Percentiles rank a stretch among this genome's conserved stretches.
These are phyloP conservation scores for Stomatorhinus ivindoensis DNA, from an alignment of 2,113 vertebrate genomes.

Conservation along the genomic window DNA sequence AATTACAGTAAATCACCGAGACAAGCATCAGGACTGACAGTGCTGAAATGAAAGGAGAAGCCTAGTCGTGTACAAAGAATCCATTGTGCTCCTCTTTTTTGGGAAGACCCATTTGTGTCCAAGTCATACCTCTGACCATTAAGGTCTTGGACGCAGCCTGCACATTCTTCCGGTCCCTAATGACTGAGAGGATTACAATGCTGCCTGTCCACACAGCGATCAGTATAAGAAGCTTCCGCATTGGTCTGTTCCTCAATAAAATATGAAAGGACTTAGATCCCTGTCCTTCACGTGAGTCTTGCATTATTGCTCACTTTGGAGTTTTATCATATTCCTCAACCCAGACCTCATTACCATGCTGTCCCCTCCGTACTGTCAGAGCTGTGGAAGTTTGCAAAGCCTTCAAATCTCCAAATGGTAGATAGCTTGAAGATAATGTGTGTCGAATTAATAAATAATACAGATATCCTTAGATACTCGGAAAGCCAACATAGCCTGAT, in stretches of 20 bases:
- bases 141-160: not conserved
- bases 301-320: not conserved
- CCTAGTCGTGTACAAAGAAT: slow-evolving; percentile 20
- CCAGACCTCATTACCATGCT: not conserved
- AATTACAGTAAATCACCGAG: slow-evolving; percentile 60
- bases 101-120: not conserved
- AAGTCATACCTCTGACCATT: not conserved
- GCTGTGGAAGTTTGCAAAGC: not conserved
- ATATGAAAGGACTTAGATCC: not conserved
- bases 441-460: not conserved
- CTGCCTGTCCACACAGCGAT: not conserved
- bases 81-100: not conserved
- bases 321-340: not conserved
- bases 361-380: not conserved
- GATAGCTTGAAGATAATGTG: not conserved
- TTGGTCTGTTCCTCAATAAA: not conserved
- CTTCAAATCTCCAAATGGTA: not conserved
- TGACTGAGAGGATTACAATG: not conserved
- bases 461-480: not conserved
- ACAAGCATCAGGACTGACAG: slow-evolving; percentile 29
- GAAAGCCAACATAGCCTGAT: not conserved
- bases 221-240: not conserved
- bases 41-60: slow-evolving; percentile 23
- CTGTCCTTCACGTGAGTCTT: not conserved
- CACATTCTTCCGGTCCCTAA: not conserved